Percentiles rank a stretch among this genome's conserved stretches.
Conservation (phyloP, 1,140 invertebrate species). For the Drosophila mauritiana region DNA sequence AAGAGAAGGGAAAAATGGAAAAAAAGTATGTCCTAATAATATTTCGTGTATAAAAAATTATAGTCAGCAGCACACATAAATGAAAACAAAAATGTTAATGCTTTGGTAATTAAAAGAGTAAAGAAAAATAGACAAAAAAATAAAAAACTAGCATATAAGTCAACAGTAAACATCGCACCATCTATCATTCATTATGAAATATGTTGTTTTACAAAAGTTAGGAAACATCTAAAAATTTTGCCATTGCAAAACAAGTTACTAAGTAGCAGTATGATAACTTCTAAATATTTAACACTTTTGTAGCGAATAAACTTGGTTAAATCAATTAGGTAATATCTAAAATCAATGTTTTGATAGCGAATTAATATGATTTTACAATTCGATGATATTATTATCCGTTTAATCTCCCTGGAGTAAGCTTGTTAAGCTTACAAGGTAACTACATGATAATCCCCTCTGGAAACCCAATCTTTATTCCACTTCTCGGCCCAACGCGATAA, state of each 20-base stretch:
- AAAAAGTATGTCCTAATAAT: background rate
- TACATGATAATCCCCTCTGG: slow-evolving; percentile 17
- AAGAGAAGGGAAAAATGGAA: background rate
- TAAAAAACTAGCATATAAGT: too few species aligned
- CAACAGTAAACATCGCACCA: background rate
- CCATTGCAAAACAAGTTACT: background rate
- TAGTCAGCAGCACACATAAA: background rate
- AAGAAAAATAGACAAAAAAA: background rate
- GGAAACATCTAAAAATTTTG: background rate
- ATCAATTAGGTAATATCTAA: slow-evolving; percentile 9
- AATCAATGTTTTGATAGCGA: background rate
- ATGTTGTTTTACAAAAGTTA: background rate
- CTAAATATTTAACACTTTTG: slow-evolving; percentile 14
- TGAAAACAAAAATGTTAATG: too few species aligned
- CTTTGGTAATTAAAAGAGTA: background rate
- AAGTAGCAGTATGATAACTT: background rate
- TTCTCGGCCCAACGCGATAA: slow-evolving; percentile 16
- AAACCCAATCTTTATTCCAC: slow-evolving; percentile 6
- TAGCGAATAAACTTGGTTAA: slow-evolving; percentile 17
- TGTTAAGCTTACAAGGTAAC: slow-evolving; percentile 26
- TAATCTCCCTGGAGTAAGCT: background rate
- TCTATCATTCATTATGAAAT: too few species aligned
- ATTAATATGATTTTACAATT: background rate
- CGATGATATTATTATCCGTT: background rate
- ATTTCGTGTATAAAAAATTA: background rate